Evolutionary conservation across 2,797 vertebrate species (phyloP).

Genomic region (Pogoniulus pusillus): DNA sequence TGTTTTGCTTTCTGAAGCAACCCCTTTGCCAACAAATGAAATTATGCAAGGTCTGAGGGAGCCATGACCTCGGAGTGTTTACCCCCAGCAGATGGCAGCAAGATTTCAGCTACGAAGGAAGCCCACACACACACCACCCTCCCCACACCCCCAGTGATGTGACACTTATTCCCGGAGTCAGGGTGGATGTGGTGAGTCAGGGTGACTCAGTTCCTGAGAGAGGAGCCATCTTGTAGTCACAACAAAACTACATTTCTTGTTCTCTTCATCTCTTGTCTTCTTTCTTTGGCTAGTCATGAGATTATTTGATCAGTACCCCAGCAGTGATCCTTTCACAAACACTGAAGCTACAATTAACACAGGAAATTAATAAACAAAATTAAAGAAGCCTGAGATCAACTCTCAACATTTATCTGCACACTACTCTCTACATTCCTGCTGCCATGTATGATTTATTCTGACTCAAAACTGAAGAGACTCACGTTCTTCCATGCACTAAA

Average conservation of each 20-base stretch:
- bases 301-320: neutral
- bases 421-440: neutral
- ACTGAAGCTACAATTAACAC: neutral
- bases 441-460: neutral
- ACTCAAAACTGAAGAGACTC: neutral
- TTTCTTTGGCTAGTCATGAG: neutral
- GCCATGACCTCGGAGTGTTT: neutral
- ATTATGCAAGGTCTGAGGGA: neutral
- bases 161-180: constrained; percentile 21
- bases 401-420: neutral
- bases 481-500: neutral
- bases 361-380: neutral
- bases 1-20: neutral
- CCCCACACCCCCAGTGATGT: fast-evolving
- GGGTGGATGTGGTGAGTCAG: constrained; percentile 64
- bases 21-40: neutral
- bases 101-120: neutral
- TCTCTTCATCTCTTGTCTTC: neutral
- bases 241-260: neutral
- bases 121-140: too few relatives aligned
- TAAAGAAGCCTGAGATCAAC: neutral
- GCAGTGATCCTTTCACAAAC: neutral
- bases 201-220: constrained; percentile 50
- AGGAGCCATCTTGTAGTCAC: constrained; percentile 23
- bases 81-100: constrained; percentile 66